These are phyloP conservation scores for Chloroceryle amazona DNA, from an alignment of 2,797 vertebrate species.

Conservation along the genomic window DNA sequence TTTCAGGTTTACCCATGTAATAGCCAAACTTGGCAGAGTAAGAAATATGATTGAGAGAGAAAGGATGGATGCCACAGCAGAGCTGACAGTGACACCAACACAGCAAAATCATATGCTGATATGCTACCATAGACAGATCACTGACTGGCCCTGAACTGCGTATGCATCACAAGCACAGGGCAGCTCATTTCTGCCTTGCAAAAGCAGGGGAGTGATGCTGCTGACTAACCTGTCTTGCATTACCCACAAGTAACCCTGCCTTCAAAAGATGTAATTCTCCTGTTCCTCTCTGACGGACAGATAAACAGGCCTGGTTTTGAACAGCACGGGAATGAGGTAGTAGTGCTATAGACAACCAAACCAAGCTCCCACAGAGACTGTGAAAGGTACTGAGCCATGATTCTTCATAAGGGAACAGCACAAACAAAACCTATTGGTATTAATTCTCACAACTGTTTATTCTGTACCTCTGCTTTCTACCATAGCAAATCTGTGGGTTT, in stretches of 20 bases:
- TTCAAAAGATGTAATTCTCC: neutral
- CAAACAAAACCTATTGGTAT: neutral
- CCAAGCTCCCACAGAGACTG: neutral
- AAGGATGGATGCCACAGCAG: neutral
- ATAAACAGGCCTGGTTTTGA: neutral
- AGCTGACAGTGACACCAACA: neutral
- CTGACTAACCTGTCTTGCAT: neutral
- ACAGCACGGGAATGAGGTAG: neutral
- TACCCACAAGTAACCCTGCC: neutral
- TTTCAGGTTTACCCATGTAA: neutral
- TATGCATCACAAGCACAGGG: neutral
- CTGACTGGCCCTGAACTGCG: accelerated
- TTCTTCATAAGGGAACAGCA: neutral
- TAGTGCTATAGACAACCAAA: neutral
- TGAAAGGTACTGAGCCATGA: neutral
- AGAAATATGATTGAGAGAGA: neutral
- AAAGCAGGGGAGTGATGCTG: neutral
- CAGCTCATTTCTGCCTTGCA: accelerated
- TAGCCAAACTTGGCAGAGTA: neutral
- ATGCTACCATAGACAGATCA: neutral
- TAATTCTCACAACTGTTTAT: neutral
- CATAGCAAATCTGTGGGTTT: neutral
- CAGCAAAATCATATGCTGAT: neutral
- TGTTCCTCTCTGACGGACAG: neutral
- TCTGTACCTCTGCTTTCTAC: neutral